Evolutionary conservation across 2,113 vertebrate species (phyloP).

Genomic region (Fulmarus glacialis): DNA sequence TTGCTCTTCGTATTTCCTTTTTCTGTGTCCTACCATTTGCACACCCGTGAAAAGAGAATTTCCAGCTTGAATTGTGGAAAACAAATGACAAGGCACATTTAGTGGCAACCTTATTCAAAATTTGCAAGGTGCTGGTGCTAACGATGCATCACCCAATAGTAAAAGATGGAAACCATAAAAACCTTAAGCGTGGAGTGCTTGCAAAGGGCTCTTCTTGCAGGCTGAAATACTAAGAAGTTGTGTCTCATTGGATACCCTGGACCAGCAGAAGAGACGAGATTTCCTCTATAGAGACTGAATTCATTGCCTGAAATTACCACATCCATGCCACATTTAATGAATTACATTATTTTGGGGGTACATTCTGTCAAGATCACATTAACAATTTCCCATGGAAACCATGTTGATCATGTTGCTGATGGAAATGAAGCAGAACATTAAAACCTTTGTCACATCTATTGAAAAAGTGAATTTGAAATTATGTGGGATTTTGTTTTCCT

Average conservation of each 20-base stretch:
- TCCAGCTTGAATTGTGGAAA: not conserved
- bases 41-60: not conserved
- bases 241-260: not conserved
- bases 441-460: not conserved
- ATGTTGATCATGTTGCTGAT: not conserved
- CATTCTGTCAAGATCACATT: not conserved
- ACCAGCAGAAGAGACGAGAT: not conserved
- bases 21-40: not conserved
- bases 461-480: not conserved
- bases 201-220: not conserved
- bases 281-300: not conserved
- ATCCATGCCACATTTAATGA: not conserved
- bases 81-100: not conserved
- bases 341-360: not conserved
- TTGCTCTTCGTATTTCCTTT: not conserved
- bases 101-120: not conserved
- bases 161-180: not conserved
- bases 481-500: not conserved
- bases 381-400: not conserved
- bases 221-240: not conserved
- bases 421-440: not conserved
- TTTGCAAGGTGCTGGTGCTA: not conserved
- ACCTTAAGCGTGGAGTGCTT: not conserved
- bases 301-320: not conserved
- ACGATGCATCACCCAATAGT: not conserved